These are phyloP conservation scores for Tragelaphus oryx DNA, from an alignment of 2,797 vertebrate genomes.

Conservation along the genomic window DNA sequence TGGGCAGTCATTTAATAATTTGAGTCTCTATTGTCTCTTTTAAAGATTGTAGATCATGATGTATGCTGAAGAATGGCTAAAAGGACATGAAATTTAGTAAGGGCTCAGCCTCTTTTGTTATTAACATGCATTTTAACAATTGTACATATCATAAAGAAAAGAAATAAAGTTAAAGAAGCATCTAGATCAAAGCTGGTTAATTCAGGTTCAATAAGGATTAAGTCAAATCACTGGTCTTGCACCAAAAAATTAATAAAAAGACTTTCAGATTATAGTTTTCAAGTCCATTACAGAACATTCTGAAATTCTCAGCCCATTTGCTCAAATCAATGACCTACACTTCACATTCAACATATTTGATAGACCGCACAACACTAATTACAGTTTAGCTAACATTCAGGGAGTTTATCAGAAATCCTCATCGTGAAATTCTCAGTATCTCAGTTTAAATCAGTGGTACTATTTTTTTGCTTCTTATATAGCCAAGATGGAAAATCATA, in stretches of 20 bases:
- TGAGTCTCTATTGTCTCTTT: background rate
- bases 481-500: background rate
- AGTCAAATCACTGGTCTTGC: background rate
- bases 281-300: background rate
- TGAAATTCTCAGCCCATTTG: background rate
- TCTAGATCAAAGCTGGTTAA: background rate
- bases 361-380: accelerated
- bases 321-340: background rate
- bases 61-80: background rate
- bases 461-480: background rate
- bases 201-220: background rate
- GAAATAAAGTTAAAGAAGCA: background rate
- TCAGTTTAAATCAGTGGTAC: background rate
- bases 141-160: background rate
- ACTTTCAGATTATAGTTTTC: background rate
- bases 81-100: background rate
- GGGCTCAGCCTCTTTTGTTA: background rate
- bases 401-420: background rate
- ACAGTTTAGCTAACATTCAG: background rate
- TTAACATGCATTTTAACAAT: background rate
- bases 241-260: background rate
- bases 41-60: background rate
- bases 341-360: background rate
- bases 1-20: background rate
- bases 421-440: background rate